phyloP scores from a whole-genome alignment of 2,888 invertebrate species.

The Zelleria hepariella region DNA sequence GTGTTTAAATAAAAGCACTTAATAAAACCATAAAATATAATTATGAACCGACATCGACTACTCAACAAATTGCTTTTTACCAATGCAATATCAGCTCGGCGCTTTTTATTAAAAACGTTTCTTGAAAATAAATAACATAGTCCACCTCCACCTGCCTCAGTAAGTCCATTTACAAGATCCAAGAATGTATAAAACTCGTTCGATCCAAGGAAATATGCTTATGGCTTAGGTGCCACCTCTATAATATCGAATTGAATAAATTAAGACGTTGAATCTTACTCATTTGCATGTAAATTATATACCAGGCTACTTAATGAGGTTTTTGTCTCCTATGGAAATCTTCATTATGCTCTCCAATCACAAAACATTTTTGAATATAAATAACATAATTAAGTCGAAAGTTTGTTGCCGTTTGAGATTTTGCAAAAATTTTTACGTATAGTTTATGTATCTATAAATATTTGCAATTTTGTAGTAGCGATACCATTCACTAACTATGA shows the following conservation, averaged over 20 bases:
- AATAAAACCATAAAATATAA: conserved; percentile 3
- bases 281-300: conserved; percentile 4
- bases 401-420: not conserved
- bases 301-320: not conserved
- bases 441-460: too few species aligned
- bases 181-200: not conserved
- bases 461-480: too few species aligned
- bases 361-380: not conserved
- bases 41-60: conserved; percentile 10
- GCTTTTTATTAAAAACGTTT: conserved; percentile 1
- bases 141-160: conserved; percentile 1
- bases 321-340: not conserved
- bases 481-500: too few species aligned
- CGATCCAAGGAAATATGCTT: not conserved
- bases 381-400: not conserved
- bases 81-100: not conserved
- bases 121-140: conserved; percentile 2
- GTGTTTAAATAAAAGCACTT: not conserved
- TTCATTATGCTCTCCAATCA: not conserved
- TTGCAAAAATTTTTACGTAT: too few species aligned
- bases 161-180: not conserved
- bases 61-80: conserved; percentile 7
- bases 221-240: not conserved
- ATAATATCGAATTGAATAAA: not conserved
- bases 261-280: not conserved